Evolutionary conservation across 2,797 vertebrate genomes (phyloP).

Genomic region (Australoheros facetus): DNA sequence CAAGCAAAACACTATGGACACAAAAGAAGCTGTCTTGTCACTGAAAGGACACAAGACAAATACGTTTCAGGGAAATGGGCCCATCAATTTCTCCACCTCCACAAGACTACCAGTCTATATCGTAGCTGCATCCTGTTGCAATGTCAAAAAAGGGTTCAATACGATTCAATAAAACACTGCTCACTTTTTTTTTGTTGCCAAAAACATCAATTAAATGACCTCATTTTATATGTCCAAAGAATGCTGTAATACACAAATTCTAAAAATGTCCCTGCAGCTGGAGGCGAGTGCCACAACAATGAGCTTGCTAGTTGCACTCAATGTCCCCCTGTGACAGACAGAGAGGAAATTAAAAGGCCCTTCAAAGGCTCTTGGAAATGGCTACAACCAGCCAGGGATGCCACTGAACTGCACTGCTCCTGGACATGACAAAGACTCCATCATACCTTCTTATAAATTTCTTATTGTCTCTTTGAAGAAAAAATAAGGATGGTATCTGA

Average conservation of each 20-base stretch:
- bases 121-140: constrained; percentile 26
- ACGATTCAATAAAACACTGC: constrained; percentile 45
- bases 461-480: constrained; percentile 10
- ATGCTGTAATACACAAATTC: constrained; percentile 51
- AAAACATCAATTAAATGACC: constrained; percentile 58
- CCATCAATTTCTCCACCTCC: constrained; percentile 7
- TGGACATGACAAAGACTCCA: constrained; percentile 35
- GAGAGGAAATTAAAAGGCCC: constrained; percentile 80
- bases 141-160: constrained; percentile 28
- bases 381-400: constrained; percentile 42
- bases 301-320: constrained; percentile 30
- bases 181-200: constrained; percentile 11
- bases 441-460: constrained; percentile 32
- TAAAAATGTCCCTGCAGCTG: constrained; percentile 56
- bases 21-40: not conserved
- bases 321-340: constrained; percentile 65
- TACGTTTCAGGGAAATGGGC: not conserved
- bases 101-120: not conserved
- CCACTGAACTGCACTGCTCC: constrained; percentile 31
- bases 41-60: not conserved
- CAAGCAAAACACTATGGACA: not conserved
- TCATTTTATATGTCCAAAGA: constrained; percentile 57
- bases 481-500: constrained; percentile 30
- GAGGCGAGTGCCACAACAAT: constrained; percentile 54
- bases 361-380: constrained; percentile 71